phyloP scores from a whole-genome alignment of 2,797 vertebrate genomes.

The Eupleurogrammus muticus region DNA sequence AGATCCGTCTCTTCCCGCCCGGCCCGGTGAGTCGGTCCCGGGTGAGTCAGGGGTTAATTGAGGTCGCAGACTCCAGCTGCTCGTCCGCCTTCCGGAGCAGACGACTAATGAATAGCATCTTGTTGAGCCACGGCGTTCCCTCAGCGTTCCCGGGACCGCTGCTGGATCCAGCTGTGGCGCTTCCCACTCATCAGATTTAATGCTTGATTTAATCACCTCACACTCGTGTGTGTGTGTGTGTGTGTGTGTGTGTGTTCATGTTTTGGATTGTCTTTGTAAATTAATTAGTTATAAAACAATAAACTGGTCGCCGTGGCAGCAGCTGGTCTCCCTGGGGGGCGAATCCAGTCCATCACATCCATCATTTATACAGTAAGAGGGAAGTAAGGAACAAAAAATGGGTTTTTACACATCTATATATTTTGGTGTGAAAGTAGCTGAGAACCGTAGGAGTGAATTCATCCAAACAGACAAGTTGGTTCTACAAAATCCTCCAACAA shows the following conservation, averaged over 20 bases:
- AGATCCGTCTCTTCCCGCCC: constrained; percentile 25
- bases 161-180: constrained; percentile 70
- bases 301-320: too few relatives aligned
- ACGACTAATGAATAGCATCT: constrained; percentile 77
- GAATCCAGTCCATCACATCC: too few relatives aligned
- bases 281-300: too few relatives aligned
- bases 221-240: constrained; percentile 26
- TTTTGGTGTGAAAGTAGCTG: too few relatives aligned
- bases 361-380: too few relatives aligned
- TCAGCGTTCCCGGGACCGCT: constrained; percentile 57
- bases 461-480: too few relatives aligned
- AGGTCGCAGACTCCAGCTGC: constrained; percentile 77
- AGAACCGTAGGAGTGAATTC: too few relatives aligned
- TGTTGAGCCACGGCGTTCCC: constrained; percentile 72
- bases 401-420: too few relatives aligned
- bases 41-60: constrained; percentile 68
- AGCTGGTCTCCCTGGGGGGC: too few relatives aligned
- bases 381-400: too few relatives aligned
- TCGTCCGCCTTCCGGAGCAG: constrained; percentile 52
- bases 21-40: constrained; percentile 13
- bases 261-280: constrained; percentile 3
- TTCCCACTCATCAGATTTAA: constrained; percentile 75
- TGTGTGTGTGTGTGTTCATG: constrained; percentile 8
- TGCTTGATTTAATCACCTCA: constrained; percentile 68
- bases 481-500: too few relatives aligned